A percentile compares a stretch with the other conserved stretches of the same genome.
These are phyloP conservation scores for Poeciliopsis prolifica DNA, from an alignment of 2,113 vertebrate genomes.

Conservation along the genomic window DNA sequence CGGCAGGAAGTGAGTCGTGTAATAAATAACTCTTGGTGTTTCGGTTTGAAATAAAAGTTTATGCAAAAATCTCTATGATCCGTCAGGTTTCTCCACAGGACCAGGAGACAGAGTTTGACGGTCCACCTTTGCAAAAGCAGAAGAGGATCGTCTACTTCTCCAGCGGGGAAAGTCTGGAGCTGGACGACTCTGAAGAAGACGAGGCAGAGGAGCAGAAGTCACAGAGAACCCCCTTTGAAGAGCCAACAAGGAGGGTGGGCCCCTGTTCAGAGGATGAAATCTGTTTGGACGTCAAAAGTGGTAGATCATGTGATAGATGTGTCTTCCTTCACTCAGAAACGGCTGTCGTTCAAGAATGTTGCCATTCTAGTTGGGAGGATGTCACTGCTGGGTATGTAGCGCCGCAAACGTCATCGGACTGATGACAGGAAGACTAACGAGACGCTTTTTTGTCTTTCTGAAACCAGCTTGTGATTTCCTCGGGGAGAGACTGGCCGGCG, in stretches of 20 bases:
- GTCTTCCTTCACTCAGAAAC: slow-evolving; percentile 35
- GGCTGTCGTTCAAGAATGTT: slow-evolving; percentile 67
- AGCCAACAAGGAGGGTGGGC: slow-evolving; percentile 53
- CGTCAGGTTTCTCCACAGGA: slow-evolving; percentile 11
- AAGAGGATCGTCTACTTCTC: slow-evolving; percentile 81
- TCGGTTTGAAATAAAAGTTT: neutral
- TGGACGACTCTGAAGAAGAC: slow-evolving; percentile 57
- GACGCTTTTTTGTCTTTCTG: neutral
- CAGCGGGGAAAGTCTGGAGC: slow-evolving; percentile 80
- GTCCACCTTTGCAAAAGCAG: slow-evolving; percentile 14
- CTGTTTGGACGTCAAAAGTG: neutral
- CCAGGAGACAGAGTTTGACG: slow-evolving; percentile 40
- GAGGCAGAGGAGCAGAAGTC: slow-evolving; percentile 59
- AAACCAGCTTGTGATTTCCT: slow-evolving; percentile 80
- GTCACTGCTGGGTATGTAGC: slow-evolving; percentile 74
- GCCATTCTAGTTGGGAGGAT: slow-evolving; percentile 59
- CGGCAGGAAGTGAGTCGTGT: slow-evolving; percentile 68
- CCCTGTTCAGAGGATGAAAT: neutral
- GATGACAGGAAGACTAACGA: neutral
- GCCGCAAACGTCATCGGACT: neutral
- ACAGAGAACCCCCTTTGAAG: slow-evolving; percentile 30
- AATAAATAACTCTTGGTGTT: slow-evolving; percentile 4
- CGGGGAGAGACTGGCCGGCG: slow-evolving; percentile 70
- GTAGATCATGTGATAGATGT: neutral
- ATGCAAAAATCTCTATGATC: neutral